Percentiles rank a stretch among this genome's conserved stretches.
Conservation (phyloP, 2,888 invertebrate genomes). For the Cryptocheilus praepositus region DNA sequence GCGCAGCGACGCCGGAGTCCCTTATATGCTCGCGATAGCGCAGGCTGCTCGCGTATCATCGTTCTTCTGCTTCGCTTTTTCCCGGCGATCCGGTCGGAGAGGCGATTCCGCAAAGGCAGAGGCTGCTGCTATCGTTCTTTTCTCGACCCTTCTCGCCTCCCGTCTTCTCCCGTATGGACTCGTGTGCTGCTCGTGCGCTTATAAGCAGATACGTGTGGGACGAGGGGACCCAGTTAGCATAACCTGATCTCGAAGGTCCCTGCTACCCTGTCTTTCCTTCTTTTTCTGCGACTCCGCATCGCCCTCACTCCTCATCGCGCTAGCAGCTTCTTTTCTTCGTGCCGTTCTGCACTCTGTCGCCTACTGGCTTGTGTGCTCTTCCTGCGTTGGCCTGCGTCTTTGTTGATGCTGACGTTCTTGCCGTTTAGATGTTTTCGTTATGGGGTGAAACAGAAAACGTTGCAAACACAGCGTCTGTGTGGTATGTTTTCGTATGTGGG, state of each 20-base stretch:
- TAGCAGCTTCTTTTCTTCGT: slow-evolving; percentile 17
- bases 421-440: too few species aligned
- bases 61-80: slow-evolving; percentile 11
- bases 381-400: too few species aligned
- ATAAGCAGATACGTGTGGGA: slow-evolving; percentile 57
- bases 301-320: slow-evolving; percentile 10
- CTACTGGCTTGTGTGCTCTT: slow-evolving; percentile 27
- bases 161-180: not conserved
- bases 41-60: slow-evolving; percentile 15
- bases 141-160: slow-evolving; percentile 25
- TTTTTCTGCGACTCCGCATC: slow-evolving; percentile 20
- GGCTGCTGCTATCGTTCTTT: slow-evolving; percentile 34
- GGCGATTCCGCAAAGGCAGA: slow-evolving; percentile 47
- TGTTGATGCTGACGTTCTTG: too few species aligned
- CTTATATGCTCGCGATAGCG: slow-evolving; percentile 25
- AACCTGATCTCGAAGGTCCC: slow-evolving; percentile 67
- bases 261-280: slow-evolving; percentile 44
- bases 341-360: not conserved
- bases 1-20: slow-evolving; percentile 2
- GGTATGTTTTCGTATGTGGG: too few species aligned
- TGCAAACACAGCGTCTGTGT: too few species aligned
- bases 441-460: too few species aligned
- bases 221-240: slow-evolving; percentile 68
- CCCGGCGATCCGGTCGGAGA: slow-evolving; percentile 30
- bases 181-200: slow-evolving; percentile 22